Percentiles rank a stretch among this genome's conserved stretches.
phyloP scores from a whole-genome alignment of 2,888 invertebrate species.

The Orgyia antiqua region DNA sequence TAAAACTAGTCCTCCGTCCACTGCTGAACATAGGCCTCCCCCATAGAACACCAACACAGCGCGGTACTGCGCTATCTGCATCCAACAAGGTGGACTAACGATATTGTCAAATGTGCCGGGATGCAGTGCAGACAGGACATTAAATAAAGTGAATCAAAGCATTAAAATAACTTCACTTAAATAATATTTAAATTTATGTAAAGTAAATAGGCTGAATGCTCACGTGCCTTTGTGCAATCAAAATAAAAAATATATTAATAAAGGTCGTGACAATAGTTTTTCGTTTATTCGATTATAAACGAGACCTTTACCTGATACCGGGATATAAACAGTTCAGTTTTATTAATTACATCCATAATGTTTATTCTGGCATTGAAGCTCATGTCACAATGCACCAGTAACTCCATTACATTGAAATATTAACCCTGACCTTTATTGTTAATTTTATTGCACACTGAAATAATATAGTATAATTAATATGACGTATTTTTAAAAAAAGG shows the following conservation, averaged over 20 bases:
- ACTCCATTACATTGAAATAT: constrained; percentile 16
- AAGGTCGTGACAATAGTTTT: constrained; percentile 8
- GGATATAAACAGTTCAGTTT: constrained; percentile 14
- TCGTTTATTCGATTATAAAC: constrained; percentile 7
- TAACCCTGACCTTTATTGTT: constrained; percentile 19
- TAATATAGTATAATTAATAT: constrained; percentile 14
- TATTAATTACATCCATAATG: constrained; percentile 18
- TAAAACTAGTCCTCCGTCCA: too few relatives aligned
- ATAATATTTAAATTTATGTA: too few relatives aligned
- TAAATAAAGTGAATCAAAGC: too few relatives aligned
- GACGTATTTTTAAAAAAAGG: too few relatives aligned
- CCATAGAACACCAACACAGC: too few relatives aligned
- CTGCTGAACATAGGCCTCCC: too few relatives aligned
- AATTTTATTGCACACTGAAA: constrained; percentile 16
- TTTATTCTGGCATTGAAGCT: constrained; percentile 14
- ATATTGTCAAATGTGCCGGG: too few relatives aligned
- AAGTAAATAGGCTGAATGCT: neutral
- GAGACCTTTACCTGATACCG: constrained; percentile 16
- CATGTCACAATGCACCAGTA: constrained; percentile 13
- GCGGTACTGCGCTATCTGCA: too few relatives aligned
- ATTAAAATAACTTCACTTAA: too few relatives aligned
- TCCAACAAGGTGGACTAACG: too few relatives aligned
- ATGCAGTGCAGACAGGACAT: too few relatives aligned
- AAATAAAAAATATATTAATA: neutral
- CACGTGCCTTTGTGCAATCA: neutral